phyloP scores from a whole-genome alignment of 2,113 vertebrate genomes.

The Eclectus roratus region DNA sequence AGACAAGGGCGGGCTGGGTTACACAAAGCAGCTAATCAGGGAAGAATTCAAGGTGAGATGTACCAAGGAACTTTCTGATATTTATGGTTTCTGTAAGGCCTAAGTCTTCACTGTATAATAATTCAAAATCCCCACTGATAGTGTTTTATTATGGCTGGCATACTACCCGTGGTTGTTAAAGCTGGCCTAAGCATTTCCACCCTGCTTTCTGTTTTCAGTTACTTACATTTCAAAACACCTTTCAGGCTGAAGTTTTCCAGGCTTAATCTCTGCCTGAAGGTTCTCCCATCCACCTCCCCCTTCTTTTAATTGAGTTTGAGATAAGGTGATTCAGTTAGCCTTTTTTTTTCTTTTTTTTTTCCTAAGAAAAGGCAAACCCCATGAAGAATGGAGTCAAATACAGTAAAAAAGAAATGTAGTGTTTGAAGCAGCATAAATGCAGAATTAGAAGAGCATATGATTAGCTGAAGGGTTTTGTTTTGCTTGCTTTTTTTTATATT shows the following conservation, averaged over 20 bases:
- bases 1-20: background rate
- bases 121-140: background rate
- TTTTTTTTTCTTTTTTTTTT: background rate
- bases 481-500: background rate
- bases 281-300: slow-evolving; percentile 32
- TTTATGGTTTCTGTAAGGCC: background rate
- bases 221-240: slow-evolving; percentile 49
- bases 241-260: slow-evolving; percentile 55
- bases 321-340: slow-evolving; percentile 31
- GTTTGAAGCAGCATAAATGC: background rate
- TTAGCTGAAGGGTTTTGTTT: background rate
- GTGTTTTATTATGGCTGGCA: background rate
- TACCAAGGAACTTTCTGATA: background rate
- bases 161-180: background rate
- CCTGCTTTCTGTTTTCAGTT: slow-evolving; percentile 49
- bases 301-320: slow-evolving; percentile 30
- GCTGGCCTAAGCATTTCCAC: slow-evolving; percentile 17
- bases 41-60: background rate
- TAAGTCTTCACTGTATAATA: background rate
- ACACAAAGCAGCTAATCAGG: background rate
- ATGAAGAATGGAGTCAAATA: background rate
- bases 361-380: background rate
- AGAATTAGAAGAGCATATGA: background rate
- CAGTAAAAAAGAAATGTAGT: background rate
- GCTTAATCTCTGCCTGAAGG: slow-evolving; percentile 64